A percentile compares a stretch with the other conserved stretches of the same genome.
Evolutionary conservation across 1,140 invertebrate species (phyloP).

Genomic region (Pseudomyrmex dendroicus): DNA sequence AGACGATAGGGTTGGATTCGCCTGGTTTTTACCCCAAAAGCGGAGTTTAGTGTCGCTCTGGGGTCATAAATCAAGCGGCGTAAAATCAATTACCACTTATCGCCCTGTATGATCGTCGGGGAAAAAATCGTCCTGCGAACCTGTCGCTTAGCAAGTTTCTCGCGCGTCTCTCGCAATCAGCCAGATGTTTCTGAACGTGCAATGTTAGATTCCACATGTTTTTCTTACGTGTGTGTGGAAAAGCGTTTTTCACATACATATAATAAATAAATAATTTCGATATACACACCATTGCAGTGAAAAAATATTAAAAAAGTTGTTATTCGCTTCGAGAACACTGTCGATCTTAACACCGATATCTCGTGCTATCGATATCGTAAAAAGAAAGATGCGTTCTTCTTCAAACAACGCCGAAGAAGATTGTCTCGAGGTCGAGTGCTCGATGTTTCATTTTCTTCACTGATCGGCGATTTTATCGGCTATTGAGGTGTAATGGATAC

Average conservation of each 20-base stretch:
- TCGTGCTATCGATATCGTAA: slow-evolving; percentile 22
- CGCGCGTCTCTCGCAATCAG: not conserved
- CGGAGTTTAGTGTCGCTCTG: slow-evolving; percentile 68
- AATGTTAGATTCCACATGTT: not conserved
- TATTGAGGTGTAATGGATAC: slow-evolving; percentile 50
- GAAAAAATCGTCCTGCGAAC: slow-evolving; percentile 65
- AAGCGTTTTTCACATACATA: not conserved
- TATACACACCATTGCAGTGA: too few species aligned
- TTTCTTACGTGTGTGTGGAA: not conserved
- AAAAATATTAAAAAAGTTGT: too few species aligned
- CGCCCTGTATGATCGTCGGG: slow-evolving; percentile 60
- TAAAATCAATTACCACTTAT: slow-evolving; percentile 85
- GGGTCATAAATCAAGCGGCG: slow-evolving; percentile 83
- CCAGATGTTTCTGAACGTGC: slow-evolving; percentile 20
- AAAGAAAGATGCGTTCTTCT: not conserved
- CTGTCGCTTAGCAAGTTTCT: slow-evolving; percentile 65
- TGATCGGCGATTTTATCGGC: slow-evolving; percentile 62
- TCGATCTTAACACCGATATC: slow-evolving; percentile 16
- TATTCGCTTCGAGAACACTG: not conserved
- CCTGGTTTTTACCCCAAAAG: slow-evolving; percentile 78
- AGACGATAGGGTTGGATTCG: slow-evolving; percentile 78
- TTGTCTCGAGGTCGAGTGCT: not conserved
- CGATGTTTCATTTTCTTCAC: slow-evolving; percentile 6
- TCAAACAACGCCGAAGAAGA: slow-evolving; percentile 52
- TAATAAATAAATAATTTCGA: too few species aligned